Percentiles rank a stretch among this genome's conserved stretches.
phyloP scores from a whole-genome alignment of 2,888 invertebrate species.

The Mesoligia furuncula region DNA sequence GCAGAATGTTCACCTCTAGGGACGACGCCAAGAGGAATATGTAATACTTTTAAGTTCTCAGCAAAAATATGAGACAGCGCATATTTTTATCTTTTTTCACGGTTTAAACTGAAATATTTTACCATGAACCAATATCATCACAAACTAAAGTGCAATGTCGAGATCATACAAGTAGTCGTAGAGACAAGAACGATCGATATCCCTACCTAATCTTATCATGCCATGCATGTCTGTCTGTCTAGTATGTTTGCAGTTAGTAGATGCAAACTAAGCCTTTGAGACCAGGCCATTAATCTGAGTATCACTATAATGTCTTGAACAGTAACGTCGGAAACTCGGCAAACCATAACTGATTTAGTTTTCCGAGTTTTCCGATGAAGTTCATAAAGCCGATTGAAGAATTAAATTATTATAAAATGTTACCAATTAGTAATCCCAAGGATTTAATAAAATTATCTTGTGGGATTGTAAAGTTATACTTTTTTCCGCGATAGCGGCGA shows the following conservation, averaged over 20 bases:
- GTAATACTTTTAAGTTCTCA: slow-evolving; percentile 16
- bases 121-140: background rate
- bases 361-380: too few species aligned
- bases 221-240: background rate
- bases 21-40: slow-evolving; percentile 1
- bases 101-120: slow-evolving; percentile 3
- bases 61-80: slow-evolving; percentile 7
- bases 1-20: slow-evolving; percentile 6
- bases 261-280: slow-evolving; percentile 45
- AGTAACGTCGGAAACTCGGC: too few species aligned
- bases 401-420: slow-evolving; percentile 1
- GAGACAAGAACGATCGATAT: slow-evolving; percentile 10
- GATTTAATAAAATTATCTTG: background rate
- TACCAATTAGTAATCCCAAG: background rate
- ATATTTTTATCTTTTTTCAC: background rate
- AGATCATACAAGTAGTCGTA: background rate
- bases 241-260: slow-evolving; percentile 6
- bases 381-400: slow-evolving; percentile 4
- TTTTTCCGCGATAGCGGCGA: too few species aligned
- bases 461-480: background rate
- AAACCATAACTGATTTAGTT: too few species aligned
- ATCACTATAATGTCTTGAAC: slow-evolving; percentile 6
- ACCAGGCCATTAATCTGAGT: slow-evolving; percentile 30
- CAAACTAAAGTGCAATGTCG: background rate
- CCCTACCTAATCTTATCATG: background rate